These are phyloP conservation scores for Caenorhabditis wallacei DNA, from an alignment of 2,888 invertebrate genomes.

Conservation along the genomic window DNA sequence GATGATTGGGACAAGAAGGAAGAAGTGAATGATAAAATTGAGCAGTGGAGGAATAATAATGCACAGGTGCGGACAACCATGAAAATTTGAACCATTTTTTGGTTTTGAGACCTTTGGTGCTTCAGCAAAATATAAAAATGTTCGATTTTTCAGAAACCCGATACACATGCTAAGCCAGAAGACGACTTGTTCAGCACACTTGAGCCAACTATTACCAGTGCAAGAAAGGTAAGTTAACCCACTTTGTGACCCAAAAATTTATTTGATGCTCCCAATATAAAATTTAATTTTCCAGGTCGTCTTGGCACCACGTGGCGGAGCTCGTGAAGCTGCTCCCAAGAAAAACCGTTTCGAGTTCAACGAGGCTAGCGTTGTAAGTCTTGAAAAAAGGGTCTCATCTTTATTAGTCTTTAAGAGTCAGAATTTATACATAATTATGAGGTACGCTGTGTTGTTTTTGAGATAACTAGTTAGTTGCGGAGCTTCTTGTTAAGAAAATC, in stretches of 20 bases:
- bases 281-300: slow-evolving; percentile 58
- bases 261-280: background rate
- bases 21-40: slow-evolving; percentile 78
- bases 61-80: slow-evolving; percentile 34
- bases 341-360: slow-evolving; percentile 72
- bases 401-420: slow-evolving; percentile 27
- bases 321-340: slow-evolving; percentile 38
- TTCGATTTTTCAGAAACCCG: slow-evolving; percentile 47
- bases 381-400: background rate
- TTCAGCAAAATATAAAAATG: too few species aligned
- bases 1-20: slow-evolving; percentile 73
- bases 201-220: slow-evolving; percentile 78
- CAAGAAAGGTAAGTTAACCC: slow-evolving; percentile 71
- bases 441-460: slow-evolving; percentile 42
- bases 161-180: slow-evolving; percentile 36
- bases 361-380: slow-evolving; percentile 55
- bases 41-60: slow-evolving; percentile 75
- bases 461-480: slow-evolving; percentile 49
- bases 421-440: slow-evolving; percentile 61
- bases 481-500: slow-evolving; percentile 62
- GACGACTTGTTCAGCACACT: slow-evolving; percentile 80
- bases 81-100: too few species aligned
- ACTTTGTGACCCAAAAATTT: too few species aligned
- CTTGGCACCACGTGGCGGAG: slow-evolving; percentile 54
- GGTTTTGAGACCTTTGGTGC: too few species aligned